Conservation (phyloP, 2,888 invertebrate genomes). For the Diploptera punctata region DNA sequence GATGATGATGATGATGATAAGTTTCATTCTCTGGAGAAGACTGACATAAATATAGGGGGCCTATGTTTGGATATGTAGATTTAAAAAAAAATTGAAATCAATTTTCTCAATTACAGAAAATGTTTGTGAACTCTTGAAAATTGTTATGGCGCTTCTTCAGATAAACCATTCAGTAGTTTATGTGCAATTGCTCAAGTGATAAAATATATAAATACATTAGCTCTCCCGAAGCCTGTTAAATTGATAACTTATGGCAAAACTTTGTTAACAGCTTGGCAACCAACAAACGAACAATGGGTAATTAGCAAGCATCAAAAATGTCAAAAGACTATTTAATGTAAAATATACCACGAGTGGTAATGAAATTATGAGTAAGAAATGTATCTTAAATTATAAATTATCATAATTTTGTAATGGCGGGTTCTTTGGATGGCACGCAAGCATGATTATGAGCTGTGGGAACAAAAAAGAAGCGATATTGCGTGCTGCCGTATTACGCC, state of each 20-base stretch:
- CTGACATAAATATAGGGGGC: too few relatives aligned
- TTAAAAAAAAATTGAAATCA: too few relatives aligned
- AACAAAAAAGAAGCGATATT: constrained; percentile 5
- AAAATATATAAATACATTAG: too few relatives aligned
- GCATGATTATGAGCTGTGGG: background rate
- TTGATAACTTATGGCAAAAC: background rate
- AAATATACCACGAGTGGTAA: background rate
- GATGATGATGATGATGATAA: too few relatives aligned
- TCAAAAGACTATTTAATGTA: background rate
- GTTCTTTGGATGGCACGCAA: background rate
- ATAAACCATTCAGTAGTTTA: too few relatives aligned
- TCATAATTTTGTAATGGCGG: background rate
- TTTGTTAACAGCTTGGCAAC: background rate
- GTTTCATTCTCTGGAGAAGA: too few relatives aligned
- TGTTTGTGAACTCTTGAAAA: too few relatives aligned
- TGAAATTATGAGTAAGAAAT: constrained; percentile 7
- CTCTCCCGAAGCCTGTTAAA: background rate
- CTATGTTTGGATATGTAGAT: too few relatives aligned
- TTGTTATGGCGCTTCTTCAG: too few relatives aligned
- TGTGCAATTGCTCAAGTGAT: too few relatives aligned
- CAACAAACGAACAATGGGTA: constrained; percentile 8
- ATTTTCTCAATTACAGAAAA: too few relatives aligned
- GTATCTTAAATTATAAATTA: constrained; percentile 11
- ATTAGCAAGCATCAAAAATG: background rate
- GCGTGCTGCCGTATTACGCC: constrained; percentile 7